Evolutionary conservation across 2,797 vertebrate species (phyloP).

Genomic region (Acanthiza pusilla): DNA sequence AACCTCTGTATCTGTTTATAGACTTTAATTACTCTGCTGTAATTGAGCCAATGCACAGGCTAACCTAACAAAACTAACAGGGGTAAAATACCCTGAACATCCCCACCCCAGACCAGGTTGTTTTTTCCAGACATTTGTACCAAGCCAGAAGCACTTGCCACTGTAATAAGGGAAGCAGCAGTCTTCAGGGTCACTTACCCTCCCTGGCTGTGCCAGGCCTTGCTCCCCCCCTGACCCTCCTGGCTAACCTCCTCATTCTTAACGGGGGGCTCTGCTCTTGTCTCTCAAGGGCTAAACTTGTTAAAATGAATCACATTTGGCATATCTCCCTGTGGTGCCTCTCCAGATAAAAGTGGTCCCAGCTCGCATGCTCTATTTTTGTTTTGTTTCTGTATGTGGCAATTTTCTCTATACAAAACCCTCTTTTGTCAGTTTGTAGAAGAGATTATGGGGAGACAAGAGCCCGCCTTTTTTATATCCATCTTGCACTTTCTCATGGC

Average conservation of each 20-base stretch:
- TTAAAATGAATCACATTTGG: conserved; percentile 66
- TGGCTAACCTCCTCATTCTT: conserved; percentile 47
- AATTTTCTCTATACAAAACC: conserved; percentile 68
- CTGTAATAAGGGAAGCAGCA: neutral
- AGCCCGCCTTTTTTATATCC: conserved; percentile 52
- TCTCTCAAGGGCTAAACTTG: conserved; percentile 58
- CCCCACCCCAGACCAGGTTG: neutral
- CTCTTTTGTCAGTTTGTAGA: conserved; percentile 64
- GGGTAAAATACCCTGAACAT: neutral
- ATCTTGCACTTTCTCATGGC: conserved; percentile 58
- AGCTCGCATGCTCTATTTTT: conserved; percentile 59
- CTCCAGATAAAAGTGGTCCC: conserved; percentile 65
- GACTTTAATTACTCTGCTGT: neutral
- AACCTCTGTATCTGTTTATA: neutral
- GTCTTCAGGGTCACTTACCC: neutral
- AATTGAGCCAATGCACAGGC: neutral
- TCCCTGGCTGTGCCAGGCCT: conserved; percentile 27
- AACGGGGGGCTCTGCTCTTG: conserved; percentile 24
- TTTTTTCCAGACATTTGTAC: neutral
- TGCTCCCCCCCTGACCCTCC: conserved; percentile 7
- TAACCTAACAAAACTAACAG: neutral
- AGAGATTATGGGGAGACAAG: conserved; percentile 64
- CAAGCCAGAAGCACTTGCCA: neutral
- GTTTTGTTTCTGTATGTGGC: conserved; percentile 67
- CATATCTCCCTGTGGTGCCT: conserved; percentile 67